Evolutionary conservation across 2,888 invertebrate genomes (phyloP), one percentile per base, ranked within the genome.

Genomic region (Steinernema scapterisci): DNA sequence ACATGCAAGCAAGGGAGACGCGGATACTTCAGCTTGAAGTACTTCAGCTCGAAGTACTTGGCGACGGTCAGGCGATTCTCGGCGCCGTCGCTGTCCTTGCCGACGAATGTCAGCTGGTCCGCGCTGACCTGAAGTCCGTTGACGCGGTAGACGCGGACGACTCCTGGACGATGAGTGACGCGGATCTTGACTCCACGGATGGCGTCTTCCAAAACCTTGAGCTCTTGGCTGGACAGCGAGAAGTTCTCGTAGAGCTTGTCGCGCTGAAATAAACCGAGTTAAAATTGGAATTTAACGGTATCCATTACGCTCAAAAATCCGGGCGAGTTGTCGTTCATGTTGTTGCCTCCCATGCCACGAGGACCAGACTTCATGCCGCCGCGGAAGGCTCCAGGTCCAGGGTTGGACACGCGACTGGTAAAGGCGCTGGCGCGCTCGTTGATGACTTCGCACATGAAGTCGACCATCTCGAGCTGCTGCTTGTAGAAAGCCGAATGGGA

Each of bases 1-100:
- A 85, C 85, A 78, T 85, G 85, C 51, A 85, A 83, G 54, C 84
- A 85, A 21, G 85, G 85, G 54, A 85, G 79, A 71, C 79, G 79
- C n/a, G 84, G 84, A 73, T 76, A 85, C 72, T 75, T 74, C 48
- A 85, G 81, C 52, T 76, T 76, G 27, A 78, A 77, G 73, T 85
- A 85, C 73, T 79, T 80, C 70, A 82, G 79, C 38, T 78, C 78
- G 73, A 85, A 85, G 78, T 85, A 85, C 71, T 85, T 78, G 43
- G 85, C 85, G 25, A 85, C 85, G 11, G 82, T 82, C 73, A 80
- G 79, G 56, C 76, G 78, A 45, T 77, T 76, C 72, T 81, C 79
- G 9, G 73, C 52, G 5, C 81, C 84, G n/a, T 78, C 78, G 46
- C 81, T 81, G 56, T 76, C 75, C 70, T 79, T 79, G 9, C 51